Evolutionary conservation across 2,797 vertebrate genomes (phyloP).

Genomic region (Oreonectes daqikongensis): DNA sequence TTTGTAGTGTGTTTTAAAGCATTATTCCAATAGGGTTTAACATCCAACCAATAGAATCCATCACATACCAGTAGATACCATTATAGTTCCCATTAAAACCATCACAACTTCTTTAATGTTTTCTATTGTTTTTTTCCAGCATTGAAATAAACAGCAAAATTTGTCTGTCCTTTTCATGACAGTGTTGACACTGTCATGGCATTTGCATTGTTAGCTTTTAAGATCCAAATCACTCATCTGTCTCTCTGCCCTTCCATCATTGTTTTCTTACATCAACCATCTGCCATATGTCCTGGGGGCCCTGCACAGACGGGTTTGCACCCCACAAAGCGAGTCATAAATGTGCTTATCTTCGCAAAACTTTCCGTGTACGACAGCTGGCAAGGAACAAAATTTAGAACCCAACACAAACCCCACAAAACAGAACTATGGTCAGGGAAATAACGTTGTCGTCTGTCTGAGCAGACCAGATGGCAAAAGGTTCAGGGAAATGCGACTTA

Average conservation of each 20-base stretch:
- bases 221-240: neutral
- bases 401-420: slow-evolving; percentile 22
- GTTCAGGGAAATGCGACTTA: slow-evolving; percentile 5
- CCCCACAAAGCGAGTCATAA: slow-evolving; percentile 22
- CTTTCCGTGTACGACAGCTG: slow-evolving; percentile 43
- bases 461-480: slow-evolving; percentile 37
- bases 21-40: no score
- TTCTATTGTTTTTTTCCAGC: no score
- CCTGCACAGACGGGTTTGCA: slow-evolving; percentile 7
- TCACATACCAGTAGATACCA: no score
- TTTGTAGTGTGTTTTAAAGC: no score
- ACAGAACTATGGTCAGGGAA: slow-evolving; percentile 12
- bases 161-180: neutral
- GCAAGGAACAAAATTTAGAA: slow-evolving; percentile 41
- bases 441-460: slow-evolving; percentile 8
- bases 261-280: slow-evolving; percentile 52
- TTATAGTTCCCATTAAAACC: no score
- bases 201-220: slow-evolving; percentile 19
- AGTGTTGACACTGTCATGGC: neutral
- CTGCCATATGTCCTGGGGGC: slow-evolving; percentile 53
- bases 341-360: slow-evolving; percentile 52
- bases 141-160: neutral
- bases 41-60: no score
- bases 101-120: no score
- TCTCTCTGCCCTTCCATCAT: slow-evolving; percentile 38